Evolutionary conservation across 2,113 vertebrate genomes (phyloP).

Genomic region (Trichechus manatus): DNA sequence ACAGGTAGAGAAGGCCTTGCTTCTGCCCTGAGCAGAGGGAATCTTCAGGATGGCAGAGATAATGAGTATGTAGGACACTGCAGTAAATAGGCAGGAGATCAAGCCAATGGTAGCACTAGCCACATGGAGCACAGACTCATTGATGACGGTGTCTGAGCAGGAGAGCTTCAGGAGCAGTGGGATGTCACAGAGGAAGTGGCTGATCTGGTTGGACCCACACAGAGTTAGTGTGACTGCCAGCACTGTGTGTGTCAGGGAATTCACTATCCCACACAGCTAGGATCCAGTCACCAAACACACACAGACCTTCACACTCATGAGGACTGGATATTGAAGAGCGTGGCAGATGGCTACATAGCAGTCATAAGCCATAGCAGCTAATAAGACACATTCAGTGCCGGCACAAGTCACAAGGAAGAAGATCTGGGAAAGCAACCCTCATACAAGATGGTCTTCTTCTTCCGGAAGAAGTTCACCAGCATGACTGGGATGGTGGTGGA

Average conservation of each 20-base stretch:
- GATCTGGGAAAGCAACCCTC: conserved; percentile 58
- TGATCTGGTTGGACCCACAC: conserved; percentile 65
- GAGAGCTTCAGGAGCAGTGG: conserved; percentile 71
- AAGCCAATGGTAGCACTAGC: conserved; percentile 62
- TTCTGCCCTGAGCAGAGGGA: not conserved
- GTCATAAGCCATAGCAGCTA: conserved; percentile 80
- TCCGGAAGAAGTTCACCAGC: conserved; percentile 66
- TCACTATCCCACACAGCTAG: conserved; percentile 76
- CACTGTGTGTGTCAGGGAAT: conserved; percentile 61
- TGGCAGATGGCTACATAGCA: conserved; percentile 74
- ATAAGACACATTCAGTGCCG: conserved; percentile 18
- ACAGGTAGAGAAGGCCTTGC: conserved; percentile 29
- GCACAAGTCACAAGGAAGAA: conserved; percentile 55
- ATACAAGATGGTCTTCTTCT: conserved; percentile 59
- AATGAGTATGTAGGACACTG: conserved; percentile 64
- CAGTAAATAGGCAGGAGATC: conserved; percentile 60
- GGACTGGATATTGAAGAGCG: conserved; percentile 65
- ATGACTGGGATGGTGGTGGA: conserved; percentile 37
- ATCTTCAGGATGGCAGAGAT: conserved; percentile 65
- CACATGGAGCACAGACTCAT: conserved; percentile 47
- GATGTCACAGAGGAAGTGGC: conserved; percentile 73
- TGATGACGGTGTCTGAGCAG: conserved; percentile 65
- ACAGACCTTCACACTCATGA: conserved; percentile 66
- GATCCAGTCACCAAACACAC: conserved; percentile 53
- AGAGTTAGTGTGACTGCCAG: conserved; percentile 54